phyloP scores from a whole-genome alignment of 2,888 invertebrate genomes.

The Aelia acuminata region DNA sequence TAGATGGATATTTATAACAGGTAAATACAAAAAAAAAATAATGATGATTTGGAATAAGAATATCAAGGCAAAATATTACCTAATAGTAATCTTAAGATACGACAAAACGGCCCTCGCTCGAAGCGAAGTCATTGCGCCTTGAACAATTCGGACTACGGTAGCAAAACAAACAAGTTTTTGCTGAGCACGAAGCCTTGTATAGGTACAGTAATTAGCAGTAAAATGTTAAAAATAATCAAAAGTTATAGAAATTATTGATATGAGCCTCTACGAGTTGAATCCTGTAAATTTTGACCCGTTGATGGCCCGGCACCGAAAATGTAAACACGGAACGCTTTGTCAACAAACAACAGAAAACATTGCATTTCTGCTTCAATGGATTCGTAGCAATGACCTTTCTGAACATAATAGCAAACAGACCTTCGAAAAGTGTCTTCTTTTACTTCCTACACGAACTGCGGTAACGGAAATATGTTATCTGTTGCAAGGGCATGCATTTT shows the following conservation, averaged over 20 bases:
- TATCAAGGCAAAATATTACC: background rate
- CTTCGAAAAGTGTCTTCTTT: background rate
- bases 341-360: background rate
- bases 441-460: background rate
- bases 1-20: no score
- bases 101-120: background rate
- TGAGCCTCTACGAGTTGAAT: background rate
- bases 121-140: background rate
- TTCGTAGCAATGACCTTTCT: background rate
- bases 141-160: background rate
- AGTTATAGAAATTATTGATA: background rate
- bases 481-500: no score
- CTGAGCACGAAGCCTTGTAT: background rate
- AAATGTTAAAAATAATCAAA: background rate
- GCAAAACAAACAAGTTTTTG: background rate
- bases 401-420: background rate
- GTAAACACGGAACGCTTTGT: background rate
- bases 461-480: background rate
- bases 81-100: background rate
- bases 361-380: conserved; percentile 3
- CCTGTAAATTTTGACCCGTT: background rate
- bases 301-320: background rate
- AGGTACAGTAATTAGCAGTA: background rate
- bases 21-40: no score
- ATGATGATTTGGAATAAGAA: no score